Percentiles rank a stretch among this genome's conserved stretches.
These are phyloP conservation scores for Carassius gibelio DNA, from an alignment of 2,113 vertebrate genomes.

Conservation along the genomic window DNA sequence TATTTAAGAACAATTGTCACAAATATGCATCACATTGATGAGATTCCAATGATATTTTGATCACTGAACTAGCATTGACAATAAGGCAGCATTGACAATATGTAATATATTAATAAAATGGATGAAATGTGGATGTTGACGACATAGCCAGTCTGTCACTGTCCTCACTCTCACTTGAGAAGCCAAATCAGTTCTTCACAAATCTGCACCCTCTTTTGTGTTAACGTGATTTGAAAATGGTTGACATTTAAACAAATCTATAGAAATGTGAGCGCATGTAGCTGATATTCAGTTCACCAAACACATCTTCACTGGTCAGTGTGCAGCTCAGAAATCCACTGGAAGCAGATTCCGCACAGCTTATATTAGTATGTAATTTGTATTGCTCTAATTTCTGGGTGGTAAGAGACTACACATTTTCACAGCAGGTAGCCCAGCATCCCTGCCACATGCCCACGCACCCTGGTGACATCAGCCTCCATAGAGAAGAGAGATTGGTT, in stretches of 20 bases:
- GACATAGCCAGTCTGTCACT: not conserved
- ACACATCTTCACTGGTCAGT: slow-evolving; percentile 5
- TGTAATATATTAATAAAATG: not conserved
- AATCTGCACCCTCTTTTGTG: not conserved
- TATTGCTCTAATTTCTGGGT: slow-evolving; percentile 44
- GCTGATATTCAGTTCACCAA: not conserved
- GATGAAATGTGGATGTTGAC: not conserved
- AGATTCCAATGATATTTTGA: not conserved
- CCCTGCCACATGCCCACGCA: slow-evolving; percentile 37
- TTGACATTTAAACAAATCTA: not conserved
- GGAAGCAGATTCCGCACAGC: not conserved
- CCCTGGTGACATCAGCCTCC: slow-evolving; percentile 73
- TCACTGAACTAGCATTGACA: not conserved
- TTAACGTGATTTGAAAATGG: not conserved
- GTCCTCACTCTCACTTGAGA: not conserved
- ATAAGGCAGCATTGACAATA: not conserved
- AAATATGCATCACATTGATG: not conserved
- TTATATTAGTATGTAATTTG: slow-evolving; percentile 39
- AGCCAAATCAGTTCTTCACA: not conserved
- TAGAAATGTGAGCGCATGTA: not conserved
- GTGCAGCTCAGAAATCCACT: not conserved
- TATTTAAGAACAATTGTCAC: not conserved
- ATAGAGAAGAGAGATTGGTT: slow-evolving; percentile 74
- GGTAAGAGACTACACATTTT: slow-evolving; percentile 43
- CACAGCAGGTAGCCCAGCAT: slow-evolving; percentile 48